phyloP scores from a whole-genome alignment of 2,888 invertebrate genomes.

The Trichogramma evanescens region DNA sequence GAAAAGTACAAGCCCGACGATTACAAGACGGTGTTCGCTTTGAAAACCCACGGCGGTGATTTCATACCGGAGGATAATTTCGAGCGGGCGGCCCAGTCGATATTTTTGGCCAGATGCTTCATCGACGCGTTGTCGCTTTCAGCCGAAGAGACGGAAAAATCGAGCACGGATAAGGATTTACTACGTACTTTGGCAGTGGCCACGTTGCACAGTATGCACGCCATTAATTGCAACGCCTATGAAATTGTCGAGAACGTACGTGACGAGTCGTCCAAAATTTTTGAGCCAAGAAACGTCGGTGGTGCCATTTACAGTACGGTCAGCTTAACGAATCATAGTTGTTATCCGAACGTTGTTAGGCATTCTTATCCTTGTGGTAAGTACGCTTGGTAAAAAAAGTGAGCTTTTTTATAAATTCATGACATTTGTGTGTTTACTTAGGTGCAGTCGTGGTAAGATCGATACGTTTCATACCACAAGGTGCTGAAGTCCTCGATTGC shows the following conservation, averaged over 20 bases:
- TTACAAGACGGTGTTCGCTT: constrained; percentile 40
- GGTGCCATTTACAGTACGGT: constrained; percentile 49
- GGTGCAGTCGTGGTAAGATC: constrained; percentile 39
- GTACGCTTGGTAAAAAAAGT: background rate
- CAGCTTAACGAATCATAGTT: constrained; percentile 49
- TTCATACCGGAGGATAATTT: constrained; percentile 40
- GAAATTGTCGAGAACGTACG: constrained; percentile 45
- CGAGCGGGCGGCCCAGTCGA: constrained; percentile 40
- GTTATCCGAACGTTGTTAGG: constrained; percentile 47
- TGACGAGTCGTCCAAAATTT: constrained; percentile 31
- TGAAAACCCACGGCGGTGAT: constrained; percentile 40
- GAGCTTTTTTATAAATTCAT: constrained; percentile 1
- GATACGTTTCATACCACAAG: constrained; percentile 40
- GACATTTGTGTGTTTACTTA: constrained; percentile 13
- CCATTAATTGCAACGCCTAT: constrained; percentile 49
- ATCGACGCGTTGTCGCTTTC: constrained; percentile 29
- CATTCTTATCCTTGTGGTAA: constrained; percentile 42
- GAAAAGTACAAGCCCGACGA: constrained; percentile 32
- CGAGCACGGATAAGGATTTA: constrained; percentile 21
- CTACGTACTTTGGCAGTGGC: constrained; percentile 36
- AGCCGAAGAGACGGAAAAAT: constrained; percentile 18
- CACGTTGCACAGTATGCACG: constrained; percentile 46
- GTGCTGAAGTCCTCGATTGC: constrained; percentile 47
- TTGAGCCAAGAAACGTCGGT: constrained; percentile 42
- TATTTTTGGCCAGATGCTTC: constrained; percentile 46